Conservation (phyloP, 2,888 invertebrate species). For the Morinoia aosen region DNA sequence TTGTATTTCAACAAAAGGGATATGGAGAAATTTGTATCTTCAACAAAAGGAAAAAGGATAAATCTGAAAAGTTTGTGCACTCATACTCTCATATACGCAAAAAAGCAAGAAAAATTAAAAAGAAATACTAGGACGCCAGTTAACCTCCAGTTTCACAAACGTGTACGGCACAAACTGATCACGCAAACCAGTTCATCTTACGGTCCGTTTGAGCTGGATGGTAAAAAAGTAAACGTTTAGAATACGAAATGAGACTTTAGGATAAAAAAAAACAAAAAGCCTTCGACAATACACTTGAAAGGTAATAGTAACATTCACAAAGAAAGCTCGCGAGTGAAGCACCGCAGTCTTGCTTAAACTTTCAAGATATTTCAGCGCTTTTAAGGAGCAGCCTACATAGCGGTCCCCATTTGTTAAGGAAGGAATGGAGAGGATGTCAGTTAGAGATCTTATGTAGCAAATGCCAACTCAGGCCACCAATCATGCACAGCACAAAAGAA, state of each 20-base stretch:
- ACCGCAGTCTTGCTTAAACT: not conserved
- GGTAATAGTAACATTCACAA: not conserved
- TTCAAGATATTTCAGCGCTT: not conserved
- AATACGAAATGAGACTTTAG: not conserved
- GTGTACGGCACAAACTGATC: not conserved
- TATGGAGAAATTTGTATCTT: no score
- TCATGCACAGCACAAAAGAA: conserved; percentile 2
- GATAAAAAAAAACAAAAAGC: not conserved
- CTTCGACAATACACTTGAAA: not conserved
- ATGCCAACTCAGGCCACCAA: not conserved
- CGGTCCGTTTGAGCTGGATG: not conserved
- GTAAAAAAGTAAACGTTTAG: not conserved
- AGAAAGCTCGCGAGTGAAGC: not conserved
- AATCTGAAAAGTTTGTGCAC: not conserved
- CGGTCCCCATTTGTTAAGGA: not conserved
- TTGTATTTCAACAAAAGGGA: no score
- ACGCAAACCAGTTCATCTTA: not conserved
- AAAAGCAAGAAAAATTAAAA: not conserved
- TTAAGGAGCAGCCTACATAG: not conserved
- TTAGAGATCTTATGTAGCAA: not conserved
- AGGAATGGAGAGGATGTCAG: not conserved
- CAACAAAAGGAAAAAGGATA: not conserved
- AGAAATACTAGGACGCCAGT: not conserved
- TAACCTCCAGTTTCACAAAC: not conserved
- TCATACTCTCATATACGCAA: not conserved